Evolutionary conservation across 2,888 invertebrate genomes (phyloP).

Genomic region (Meganola albula): DNA sequence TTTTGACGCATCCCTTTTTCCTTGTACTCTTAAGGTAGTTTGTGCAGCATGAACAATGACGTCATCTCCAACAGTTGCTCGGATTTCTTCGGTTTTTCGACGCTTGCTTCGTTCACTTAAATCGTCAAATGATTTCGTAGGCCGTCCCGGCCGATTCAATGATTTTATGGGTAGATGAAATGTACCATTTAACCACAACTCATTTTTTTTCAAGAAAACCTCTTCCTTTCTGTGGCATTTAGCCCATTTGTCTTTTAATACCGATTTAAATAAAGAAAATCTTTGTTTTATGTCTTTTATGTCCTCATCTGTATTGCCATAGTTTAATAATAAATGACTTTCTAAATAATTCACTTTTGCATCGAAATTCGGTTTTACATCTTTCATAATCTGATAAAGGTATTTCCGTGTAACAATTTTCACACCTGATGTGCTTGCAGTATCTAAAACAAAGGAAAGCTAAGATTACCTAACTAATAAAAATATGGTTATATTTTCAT

Average conservation of each 20-base stretch:
- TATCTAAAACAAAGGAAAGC: too few relatives aligned
- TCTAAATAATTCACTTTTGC: slow-evolving; percentile 1
- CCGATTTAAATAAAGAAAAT: slow-evolving; percentile 2
- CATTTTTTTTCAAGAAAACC: neutral
- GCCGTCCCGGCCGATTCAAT: neutral
- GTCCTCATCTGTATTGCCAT: neutral
- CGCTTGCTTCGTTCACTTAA: slow-evolving; percentile 4
- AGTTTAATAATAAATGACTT: neutral
- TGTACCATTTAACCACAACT: slow-evolving; percentile 2
- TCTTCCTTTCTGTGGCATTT: neutral
- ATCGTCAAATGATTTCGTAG: slow-evolving; percentile 26
- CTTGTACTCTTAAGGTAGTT: neutral
- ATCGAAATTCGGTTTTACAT: neutral
- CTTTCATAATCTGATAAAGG: neutral
- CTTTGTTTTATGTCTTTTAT: slow-evolving; percentile 1
- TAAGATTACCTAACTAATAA: too few relatives aligned
- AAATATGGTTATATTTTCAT: too few relatives aligned
- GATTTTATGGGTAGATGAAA: slow-evolving; percentile 1
- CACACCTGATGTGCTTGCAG: too few relatives aligned
- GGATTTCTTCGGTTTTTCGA: neutral
- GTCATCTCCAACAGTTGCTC: neutral
- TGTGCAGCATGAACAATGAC: neutral
- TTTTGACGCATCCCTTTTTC: neutral
- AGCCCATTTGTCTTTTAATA: neutral
- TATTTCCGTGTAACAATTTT: neutral